Evolutionary conservation across 2,888 invertebrate genomes (phyloP).

Genomic region (Spialia ferax): DNA sequence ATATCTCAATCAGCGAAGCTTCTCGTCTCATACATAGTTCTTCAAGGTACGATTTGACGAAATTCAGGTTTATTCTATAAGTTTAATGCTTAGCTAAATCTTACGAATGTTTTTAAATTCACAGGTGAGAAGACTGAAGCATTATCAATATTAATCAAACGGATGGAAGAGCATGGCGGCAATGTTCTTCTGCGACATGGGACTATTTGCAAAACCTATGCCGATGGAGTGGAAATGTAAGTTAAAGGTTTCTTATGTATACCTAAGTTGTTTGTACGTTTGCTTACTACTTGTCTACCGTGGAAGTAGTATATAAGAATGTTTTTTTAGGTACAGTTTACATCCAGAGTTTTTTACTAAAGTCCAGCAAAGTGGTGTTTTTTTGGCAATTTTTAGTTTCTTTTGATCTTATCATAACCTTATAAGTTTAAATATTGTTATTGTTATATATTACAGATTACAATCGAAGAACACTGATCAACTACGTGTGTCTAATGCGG

Average conservation of each 20-base stretch:
- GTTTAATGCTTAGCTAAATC: background rate
- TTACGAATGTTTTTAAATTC: constrained; percentile 9
- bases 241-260: background rate
- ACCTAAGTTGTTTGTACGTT: too few relatives aligned
- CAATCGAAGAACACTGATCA: constrained; percentile 67
- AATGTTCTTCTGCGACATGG: constrained; percentile 72
- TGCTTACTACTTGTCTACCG: background rate
- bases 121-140: constrained; percentile 68
- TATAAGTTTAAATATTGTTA: too few relatives aligned
- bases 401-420: too few relatives aligned
- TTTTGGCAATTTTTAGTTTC: too few relatives aligned
- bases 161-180: constrained; percentile 60
- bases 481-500: constrained; percentile 58
- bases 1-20: constrained; percentile 59
- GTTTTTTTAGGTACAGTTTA: too few relatives aligned
- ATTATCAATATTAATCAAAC: constrained; percentile 59
- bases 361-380: background rate
- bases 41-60: constrained; percentile 58
- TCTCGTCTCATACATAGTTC: constrained; percentile 63
- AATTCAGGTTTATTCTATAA: background rate
- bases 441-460: constrained; percentile 60
- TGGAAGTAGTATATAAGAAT: background rate
- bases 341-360: background rate
- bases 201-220: constrained; percentile 62
- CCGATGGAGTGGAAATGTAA: constrained; percentile 67